These are phyloP conservation scores for Periparus ater DNA, from an alignment of 2,797 vertebrate species.

Conservation along the genomic window DNA sequence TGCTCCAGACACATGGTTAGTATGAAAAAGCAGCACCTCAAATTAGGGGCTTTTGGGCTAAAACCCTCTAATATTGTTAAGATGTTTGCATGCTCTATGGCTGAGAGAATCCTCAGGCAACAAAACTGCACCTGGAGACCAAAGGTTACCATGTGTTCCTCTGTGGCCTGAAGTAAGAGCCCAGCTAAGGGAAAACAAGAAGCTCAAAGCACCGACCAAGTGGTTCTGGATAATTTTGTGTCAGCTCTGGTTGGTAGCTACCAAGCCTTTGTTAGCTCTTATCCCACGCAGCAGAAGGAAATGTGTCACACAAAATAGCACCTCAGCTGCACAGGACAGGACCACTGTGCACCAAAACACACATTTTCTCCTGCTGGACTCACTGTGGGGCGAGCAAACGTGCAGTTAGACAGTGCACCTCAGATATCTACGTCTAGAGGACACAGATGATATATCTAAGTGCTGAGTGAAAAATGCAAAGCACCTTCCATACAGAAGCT, in stretches of 20 bases:
- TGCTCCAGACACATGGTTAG: neutral
- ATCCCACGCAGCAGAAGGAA: neutral
- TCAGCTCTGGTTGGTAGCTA: neutral
- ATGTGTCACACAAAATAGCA: neutral
- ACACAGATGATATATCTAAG: neutral
- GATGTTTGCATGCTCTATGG: neutral
- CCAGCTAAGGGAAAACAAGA: neutral
- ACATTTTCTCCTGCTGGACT: neutral
- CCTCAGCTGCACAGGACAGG: neutral
- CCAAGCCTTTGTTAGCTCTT: neutral
- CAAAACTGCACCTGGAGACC: neutral
- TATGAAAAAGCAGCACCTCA: conserved; percentile 2
- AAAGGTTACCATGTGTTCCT: neutral
- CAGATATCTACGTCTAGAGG: rapidly evolving
- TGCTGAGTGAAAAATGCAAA: neutral
- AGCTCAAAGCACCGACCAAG: neutral
- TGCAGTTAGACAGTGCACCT: neutral
- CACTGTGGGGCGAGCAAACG: neutral
- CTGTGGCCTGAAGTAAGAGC: neutral
- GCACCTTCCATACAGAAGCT: neutral
- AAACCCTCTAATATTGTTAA: neutral
- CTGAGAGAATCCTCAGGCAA: neutral
- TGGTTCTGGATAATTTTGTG: neutral
- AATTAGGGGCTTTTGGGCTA: neutral
- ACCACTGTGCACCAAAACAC: neutral